A percentile compares a stretch with the other conserved stretches of the same genome.
Evolutionary conservation across 2,888 invertebrate genomes (phyloP).

Genomic region (Hyles lineata): DNA sequence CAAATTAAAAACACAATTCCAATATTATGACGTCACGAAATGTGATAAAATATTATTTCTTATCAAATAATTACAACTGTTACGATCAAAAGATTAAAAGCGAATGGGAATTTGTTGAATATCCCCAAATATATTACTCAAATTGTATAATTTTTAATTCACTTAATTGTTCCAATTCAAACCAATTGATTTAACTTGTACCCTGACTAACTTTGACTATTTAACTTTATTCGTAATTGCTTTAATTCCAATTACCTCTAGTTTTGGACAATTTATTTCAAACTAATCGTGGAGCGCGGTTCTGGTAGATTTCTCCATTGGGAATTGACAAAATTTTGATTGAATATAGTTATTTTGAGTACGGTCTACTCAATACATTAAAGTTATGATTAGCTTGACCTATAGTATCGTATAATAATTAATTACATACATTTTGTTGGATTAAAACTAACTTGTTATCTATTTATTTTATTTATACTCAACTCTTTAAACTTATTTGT

Average conservation of each 20-base stretch:
- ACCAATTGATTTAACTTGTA: neutral
- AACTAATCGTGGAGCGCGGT: neutral
- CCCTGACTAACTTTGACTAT: conserved; percentile 3
- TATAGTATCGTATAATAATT: too few species aligned
- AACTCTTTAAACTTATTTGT: too few species aligned
- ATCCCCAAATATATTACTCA: conserved; percentile 14
- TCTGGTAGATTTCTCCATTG: neutral
- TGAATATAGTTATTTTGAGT: neutral
- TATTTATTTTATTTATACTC: too few species aligned
- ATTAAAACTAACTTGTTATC: too few species aligned
- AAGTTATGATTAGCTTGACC: too few species aligned
- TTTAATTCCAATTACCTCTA: conserved; percentile 11
- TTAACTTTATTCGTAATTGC: conserved; percentile 19
- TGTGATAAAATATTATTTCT: too few species aligned
- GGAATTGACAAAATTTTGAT: neutral
- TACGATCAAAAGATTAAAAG: neutral
- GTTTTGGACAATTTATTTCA: conserved; percentile 15
- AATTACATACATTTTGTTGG: too few species aligned
- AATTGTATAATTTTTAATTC: conserved; percentile 33
- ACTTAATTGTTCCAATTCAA: conserved; percentile 10
- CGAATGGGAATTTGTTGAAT: neutral
- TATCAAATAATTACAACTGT: neutral
- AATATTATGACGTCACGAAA: too few species aligned
- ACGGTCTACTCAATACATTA: too few species aligned
- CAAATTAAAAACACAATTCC: too few species aligned